A percentile compares a stretch with the other conserved stretches of the same genome.
Conservation (phyloP, 2,888 invertebrate species). For the Gymnocheta viridis region DNA sequence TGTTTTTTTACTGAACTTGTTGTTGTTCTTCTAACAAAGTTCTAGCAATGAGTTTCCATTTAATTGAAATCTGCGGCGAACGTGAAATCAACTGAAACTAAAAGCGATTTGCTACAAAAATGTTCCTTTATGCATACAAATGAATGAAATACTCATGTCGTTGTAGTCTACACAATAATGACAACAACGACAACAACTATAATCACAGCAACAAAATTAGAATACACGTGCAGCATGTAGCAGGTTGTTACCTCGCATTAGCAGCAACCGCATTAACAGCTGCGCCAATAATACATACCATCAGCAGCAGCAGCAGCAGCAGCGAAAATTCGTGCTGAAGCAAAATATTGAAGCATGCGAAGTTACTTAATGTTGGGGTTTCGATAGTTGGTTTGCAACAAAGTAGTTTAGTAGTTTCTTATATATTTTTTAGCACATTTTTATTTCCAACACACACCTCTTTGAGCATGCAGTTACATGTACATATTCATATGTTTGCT, state of each 20-base stretch:
- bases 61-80: conserved; percentile 69
- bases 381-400: neutral
- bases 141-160: conserved; percentile 33
- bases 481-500: neutral
- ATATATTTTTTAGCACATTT: conserved; percentile 4
- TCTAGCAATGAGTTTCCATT: conserved; percentile 54
- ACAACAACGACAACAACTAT: neutral
- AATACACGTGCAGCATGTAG: conserved; percentile 40
- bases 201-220: neutral
- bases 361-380: conserved; percentile 43
- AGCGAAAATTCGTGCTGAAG: neutral
- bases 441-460: neutral
- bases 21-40: conserved; percentile 46
- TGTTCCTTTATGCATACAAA: conserved; percentile 63
- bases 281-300: neutral
- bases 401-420: conserved; percentile 31
- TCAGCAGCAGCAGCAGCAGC: neutral
- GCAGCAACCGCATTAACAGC: conserved; percentile 3
- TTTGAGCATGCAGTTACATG: neutral
- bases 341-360: conserved; percentile 2
- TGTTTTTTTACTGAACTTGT: neutral
- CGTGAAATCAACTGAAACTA: conserved; percentile 68
- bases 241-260: conserved; percentile 17
- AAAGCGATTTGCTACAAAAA: conserved; percentile 62
- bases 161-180: neutral